Conservation (phyloP, 2,797 vertebrate species). For the Clarias platycephalus region DNA sequence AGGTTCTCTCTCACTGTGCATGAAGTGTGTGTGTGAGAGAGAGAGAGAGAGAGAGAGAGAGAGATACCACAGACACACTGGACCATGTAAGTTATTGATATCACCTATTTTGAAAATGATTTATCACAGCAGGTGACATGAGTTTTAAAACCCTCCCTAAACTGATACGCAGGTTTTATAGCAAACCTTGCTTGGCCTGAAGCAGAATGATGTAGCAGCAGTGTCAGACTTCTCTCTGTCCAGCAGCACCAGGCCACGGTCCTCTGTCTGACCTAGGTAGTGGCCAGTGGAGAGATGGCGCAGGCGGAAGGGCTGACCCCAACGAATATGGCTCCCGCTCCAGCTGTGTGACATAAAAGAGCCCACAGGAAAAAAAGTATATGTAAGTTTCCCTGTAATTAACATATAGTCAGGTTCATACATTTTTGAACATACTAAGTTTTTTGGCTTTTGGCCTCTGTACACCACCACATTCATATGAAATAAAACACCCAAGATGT, state of each 20-base stretch:
- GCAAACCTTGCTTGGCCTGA: constrained; percentile 89
- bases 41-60: no score
- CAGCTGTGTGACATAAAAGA: constrained; percentile 75
- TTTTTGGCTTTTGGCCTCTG: no score
- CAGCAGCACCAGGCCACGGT: constrained; percentile 86
- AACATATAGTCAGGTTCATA: neutral
- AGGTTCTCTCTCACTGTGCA: neutral
- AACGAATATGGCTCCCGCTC: constrained; percentile 94
- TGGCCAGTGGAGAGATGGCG: constrained; percentile 93
- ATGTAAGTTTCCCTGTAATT: neutral
- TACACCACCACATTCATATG: no score
- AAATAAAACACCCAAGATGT: no score
- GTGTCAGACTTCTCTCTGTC: constrained; percentile 87
- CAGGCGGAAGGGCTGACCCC: constrained; percentile 93
- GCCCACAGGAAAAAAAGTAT: neutral
- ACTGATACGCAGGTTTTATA: neutral
- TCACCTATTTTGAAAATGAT: constrained; percentile 17
- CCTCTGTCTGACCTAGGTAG: constrained; percentile 88
- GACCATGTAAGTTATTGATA: constrained; percentile 25
- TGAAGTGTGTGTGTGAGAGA: neutral
- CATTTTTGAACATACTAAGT: no score
- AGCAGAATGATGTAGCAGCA: constrained; percentile 88
- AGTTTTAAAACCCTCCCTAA: neutral
- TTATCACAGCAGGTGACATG: neutral
- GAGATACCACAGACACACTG: no score